Evolutionary conservation across 2,113 vertebrate species (phyloP), one percentile per base, ranked within the genome.

Genomic region (Hippopotamus amphibius): DNA sequence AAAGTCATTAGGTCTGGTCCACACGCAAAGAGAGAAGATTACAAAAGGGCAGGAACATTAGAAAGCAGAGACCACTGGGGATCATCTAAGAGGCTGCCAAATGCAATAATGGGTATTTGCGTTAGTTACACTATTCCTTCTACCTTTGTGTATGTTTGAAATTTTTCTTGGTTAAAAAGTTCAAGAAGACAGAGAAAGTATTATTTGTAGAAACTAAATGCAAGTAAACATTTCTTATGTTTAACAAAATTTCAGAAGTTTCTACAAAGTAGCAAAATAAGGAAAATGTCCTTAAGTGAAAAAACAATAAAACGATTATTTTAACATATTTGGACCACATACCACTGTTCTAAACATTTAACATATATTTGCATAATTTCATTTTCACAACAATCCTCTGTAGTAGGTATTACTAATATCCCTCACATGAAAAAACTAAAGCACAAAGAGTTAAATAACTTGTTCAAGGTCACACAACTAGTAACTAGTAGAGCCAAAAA

Each of bases 191-290:
- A 61, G 6, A 71, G 33, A 65, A 94, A 94, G 41, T 65, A 41
- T 4, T 48, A 93, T 89, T 68, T 93, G 24, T 15, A 93, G 68
- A 93, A 82, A 87, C 8, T 68, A 82, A 95, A 74, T 30, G 9
- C 4, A 93, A 93, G 28, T 3, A 88, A 87, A 7, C 7, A 88
- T 41, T 87, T 86, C 17, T 81, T 66, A 86, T 3, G 3, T 77
- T 94, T 79, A 90, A 50, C 16, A 88, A 92, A 83, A 69, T 46
- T 87, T 84, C 33, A 41, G 13, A 61, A 50, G 66, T 84, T 76
- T 93, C 61, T 90, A 74, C 11, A 85, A 86, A 93, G 65, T 19
- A 90, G 48, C 14, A 85, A 88, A 83, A 96, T 48, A 71, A 94
- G 37, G 41, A 66, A 94, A 84, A 85, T 43, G 37, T 66, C 37